phyloP scores from a whole-genome alignment of 2,113 vertebrate genomes.

The Pseudolaguvia tuberculata region DNA sequence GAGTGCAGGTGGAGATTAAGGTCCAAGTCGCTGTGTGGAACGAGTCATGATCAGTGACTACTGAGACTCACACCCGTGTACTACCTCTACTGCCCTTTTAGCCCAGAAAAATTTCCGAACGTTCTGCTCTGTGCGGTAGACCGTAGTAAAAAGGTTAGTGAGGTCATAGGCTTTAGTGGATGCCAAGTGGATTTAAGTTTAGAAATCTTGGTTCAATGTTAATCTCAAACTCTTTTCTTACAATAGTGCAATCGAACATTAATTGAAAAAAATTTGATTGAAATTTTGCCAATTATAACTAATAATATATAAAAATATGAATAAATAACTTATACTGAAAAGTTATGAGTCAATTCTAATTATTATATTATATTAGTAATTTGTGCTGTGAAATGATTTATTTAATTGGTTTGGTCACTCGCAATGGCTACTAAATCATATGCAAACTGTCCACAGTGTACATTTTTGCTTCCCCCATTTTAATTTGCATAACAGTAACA shows the following conservation, averaged over 20 bases:
- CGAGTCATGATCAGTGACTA: constrained; percentile 68
- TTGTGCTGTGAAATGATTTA: no score
- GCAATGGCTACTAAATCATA: no score
- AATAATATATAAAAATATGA: no score
- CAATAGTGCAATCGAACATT: no score
- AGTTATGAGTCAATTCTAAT: no score
- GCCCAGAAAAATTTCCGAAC: constrained; percentile 58
- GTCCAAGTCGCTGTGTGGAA: constrained; percentile 85
- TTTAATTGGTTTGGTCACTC: no score
- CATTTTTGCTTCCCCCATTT: not conserved
- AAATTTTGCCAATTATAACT: no score
- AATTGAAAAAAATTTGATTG: no score
- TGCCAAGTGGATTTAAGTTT: constrained; percentile 54
- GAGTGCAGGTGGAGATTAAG: constrained; percentile 70
- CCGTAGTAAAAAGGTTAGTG: constrained; percentile 17
- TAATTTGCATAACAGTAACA: constrained; percentile 5
- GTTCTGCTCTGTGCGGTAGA: constrained; percentile 58
- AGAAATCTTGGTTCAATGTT: constrained; percentile 35
- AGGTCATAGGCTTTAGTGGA: constrained; percentile 53
- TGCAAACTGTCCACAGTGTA: not conserved
- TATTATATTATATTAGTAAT: no score
- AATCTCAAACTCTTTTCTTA: constrained; percentile 32
- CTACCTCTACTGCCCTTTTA: constrained; percentile 61
- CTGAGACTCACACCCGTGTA: constrained; percentile 71
- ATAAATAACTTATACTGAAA: no score